Evolutionary conservation across 92 coral and sea anemone species (phyloP), one percentile per base, ranked within the genome.

Genomic region (Muricea muricata): DNA sequence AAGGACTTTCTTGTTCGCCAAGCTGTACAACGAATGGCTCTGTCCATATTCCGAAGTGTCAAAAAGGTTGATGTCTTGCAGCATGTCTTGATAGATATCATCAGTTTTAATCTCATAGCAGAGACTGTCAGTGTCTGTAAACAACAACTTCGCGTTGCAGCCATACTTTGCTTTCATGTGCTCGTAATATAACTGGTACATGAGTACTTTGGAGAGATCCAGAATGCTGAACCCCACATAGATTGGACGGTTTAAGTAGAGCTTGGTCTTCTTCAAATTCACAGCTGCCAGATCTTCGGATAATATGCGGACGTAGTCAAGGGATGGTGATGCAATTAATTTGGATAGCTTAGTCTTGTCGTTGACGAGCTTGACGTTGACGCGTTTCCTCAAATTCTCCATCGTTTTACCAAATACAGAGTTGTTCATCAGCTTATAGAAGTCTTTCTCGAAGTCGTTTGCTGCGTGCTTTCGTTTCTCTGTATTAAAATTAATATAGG

Each of bases 1-100:
- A 10, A 89, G 26, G 25, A 89, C 89, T 52, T 89, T 89, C 81
- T 85, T 88, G 91, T 87, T 87, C 12, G 63, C 26, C 24, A n/a
- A 45, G 20, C 83, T 87, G 26, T 87, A 54, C 45, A 87, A 76
- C 20, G 55, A 61, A 48, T 88, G 80, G 60, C 66, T 61, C 66
- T 72, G 71, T 33, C 83, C 82, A 79, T 80, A 89, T 24, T 89
- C 84, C 34, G 92, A 89, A 17, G 87, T 85, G 84, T 81, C 85
- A 52, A 80, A 86, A 18, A 63, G 83, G n/a, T 85, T 65, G 25
- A 78, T 25, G 71, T 89, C 87, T 21, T 73, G 48, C 13, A 31
- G 65, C 83, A 89, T 57, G 39, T 83, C 75, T 11, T 54, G 68
- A 71, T 79, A 79, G 28, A 85, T 39, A 72, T 84, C 86, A 13